Conservation (phyloP, 1,140 invertebrate species). For the Hylaeus volcanicus region DNA sequence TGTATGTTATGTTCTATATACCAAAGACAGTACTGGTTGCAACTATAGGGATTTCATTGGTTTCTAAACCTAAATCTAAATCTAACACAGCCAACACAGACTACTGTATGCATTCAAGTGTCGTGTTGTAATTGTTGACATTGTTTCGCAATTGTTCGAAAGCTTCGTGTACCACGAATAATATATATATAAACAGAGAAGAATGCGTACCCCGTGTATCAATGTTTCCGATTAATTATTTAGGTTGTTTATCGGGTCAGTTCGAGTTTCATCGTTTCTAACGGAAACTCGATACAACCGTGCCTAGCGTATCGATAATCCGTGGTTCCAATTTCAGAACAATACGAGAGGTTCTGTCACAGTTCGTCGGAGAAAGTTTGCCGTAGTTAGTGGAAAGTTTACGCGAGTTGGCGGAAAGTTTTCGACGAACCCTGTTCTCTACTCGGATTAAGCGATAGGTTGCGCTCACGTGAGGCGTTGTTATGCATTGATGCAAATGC, state of each 20-base stretch:
- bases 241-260: not conserved
- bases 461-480: not conserved
- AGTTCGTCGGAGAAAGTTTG: not conserved
- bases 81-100: slow-evolving; percentile 42
- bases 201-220: not conserved
- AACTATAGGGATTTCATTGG: not conserved
- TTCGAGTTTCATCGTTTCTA: too few relatives aligned
- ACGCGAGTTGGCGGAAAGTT: not conserved
- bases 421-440: not conserved
- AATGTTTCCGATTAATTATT: slow-evolving; percentile 3
- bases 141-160: slow-evolving; percentile 18
- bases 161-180: not conserved
- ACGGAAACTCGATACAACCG: too few relatives aligned
- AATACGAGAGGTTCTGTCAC: too few relatives aligned
- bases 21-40: not conserved
- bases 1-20: not conserved
- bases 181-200: slow-evolving; percentile 4
- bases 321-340: too few relatives aligned
- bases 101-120: slow-evolving; percentile 43
- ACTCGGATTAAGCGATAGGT: not conserved
- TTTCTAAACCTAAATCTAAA: slow-evolving; percentile 41
- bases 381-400: not conserved
- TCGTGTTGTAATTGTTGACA: slow-evolving; percentile 34
- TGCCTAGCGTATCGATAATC: too few relatives aligned
- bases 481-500: not conserved